These are phyloP conservation scores for Eidolon dupreanum DNA, from an alignment of 2,797 vertebrate species.

Conservation along the genomic window DNA sequence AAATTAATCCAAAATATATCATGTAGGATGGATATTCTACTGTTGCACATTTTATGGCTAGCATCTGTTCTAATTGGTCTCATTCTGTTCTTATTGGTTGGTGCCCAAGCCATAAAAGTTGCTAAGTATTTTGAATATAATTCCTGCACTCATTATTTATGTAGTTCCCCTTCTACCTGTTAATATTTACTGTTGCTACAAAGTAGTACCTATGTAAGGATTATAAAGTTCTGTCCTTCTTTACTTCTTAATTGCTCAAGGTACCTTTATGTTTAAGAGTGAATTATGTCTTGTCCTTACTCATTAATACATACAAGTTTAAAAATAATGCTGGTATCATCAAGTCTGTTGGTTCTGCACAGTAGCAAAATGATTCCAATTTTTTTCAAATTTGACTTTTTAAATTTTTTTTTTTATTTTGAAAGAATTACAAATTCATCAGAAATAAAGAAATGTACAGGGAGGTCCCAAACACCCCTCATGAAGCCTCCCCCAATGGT, in stretches of 20 bases:
- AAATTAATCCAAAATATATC: conserved; percentile 5
- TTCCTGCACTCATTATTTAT: background rate
- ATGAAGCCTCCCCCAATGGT: background rate
- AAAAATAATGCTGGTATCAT: background rate
- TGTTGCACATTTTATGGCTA: background rate
- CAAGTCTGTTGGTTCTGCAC: background rate
- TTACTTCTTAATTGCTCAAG: background rate
- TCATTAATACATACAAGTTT: background rate
- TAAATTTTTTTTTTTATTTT: background rate
- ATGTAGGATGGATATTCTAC: background rate
- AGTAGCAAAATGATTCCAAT: background rate
- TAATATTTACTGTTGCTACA: background rate
- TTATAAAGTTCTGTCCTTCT: background rate
- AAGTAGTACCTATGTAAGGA: background rate
- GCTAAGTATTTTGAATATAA: background rate
- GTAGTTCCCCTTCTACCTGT: background rate
- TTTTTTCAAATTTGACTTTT: conserved; percentile 9
- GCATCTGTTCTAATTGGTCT: background rate
- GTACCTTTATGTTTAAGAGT: background rate
- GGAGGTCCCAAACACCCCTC: background rate
- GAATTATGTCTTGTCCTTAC: background rate
- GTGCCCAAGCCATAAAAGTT: background rate
- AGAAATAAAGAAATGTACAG: background rate
- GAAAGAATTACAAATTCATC: background rate
- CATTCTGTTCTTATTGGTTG: background rate